These are phyloP conservation scores for Lacerta viridis DNA, from an alignment of 2,797 vertebrate genomes.

Conservation along the genomic window DNA sequence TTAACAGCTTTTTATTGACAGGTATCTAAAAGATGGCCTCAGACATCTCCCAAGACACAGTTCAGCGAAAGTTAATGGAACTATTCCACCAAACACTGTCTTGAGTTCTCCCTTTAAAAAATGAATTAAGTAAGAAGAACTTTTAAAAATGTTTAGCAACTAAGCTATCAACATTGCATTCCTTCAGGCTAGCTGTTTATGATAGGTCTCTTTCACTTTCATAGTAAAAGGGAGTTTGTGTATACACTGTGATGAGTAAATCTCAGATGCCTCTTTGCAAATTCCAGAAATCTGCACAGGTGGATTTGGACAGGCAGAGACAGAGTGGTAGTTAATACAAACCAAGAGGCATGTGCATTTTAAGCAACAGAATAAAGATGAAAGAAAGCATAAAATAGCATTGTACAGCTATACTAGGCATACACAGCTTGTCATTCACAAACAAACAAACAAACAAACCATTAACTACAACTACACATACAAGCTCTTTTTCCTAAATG, in stretches of 20 bases:
- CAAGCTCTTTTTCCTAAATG: not conserved
- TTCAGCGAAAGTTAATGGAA: constrained; percentile 9
- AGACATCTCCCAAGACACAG: constrained; percentile 34
- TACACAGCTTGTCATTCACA: not conserved
- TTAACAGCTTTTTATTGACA: not conserved
- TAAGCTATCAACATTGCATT: constrained; percentile 25
- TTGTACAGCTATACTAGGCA: not conserved
- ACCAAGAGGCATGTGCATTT: not conserved
- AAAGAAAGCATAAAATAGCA: not conserved
- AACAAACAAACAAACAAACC: too few species aligned
- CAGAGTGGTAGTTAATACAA: not conserved
- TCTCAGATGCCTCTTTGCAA: not conserved
- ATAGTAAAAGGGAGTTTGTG: not conserved
- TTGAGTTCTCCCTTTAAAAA: constrained; percentile 31
- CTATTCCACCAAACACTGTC: not conserved
- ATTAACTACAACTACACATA: not conserved
- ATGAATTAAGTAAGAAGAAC: constrained; percentile 24
- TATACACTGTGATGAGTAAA: constrained; percentile 18
- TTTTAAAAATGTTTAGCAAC: constrained; percentile 20
- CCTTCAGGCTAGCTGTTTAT: constrained; percentile 20
- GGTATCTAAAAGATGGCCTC: not conserved
- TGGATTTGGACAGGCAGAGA: not conserved
- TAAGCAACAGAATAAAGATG: not conserved
- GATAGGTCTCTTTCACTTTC: not conserved
- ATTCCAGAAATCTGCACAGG: constrained; percentile 12